Base-by-base conservation (phyloP, 1,140 invertebrate species). In the Planococcus citri region DNA sequence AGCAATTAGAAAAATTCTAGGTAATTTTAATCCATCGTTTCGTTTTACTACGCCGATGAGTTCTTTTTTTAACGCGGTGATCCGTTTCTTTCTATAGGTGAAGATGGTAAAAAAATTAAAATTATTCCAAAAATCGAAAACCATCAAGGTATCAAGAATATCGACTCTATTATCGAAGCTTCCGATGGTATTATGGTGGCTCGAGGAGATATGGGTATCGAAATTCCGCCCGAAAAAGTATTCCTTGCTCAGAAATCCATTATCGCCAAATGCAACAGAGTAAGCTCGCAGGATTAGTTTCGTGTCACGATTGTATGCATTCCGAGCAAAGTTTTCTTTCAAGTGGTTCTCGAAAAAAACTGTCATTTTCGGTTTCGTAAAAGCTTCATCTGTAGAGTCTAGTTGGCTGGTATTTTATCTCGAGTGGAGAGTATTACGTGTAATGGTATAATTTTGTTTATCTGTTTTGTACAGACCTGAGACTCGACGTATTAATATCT, bases 91-190 rank as follows among this genome's bases (percentile, higher is more conserved):
- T n/a, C n/a, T 73, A 0, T 73, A 79, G 84, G 94, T 41, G 90
- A 94, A 69, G 87, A 93, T 76, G 97, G 96, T 20, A 95, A 95
- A 78, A 87, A 94, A 73, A 97, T 98, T 72, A 85, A 90, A 75
- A 91, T 98, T 72, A 96, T 98, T 75, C 93, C 95, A 27, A 98
- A 98, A 80, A 95, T 98, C 74, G 95, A 98, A 79, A 97, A 97
- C 78, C 94, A 97, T 75, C 93, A 97, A 80, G 96, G 95, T 41
- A 91, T 97, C 81, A 84, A 88, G 72, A 95, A 96, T 77, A 83
- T 98, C 69, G 91, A 97, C 79, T 91, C 94, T 76, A 98, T 98
- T 74, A 94, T 98, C 75, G 86, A 87, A 72, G 92, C 86, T 20
- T 89, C 90, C 9, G 95, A 98, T 78, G 95, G 95, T 74, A 94